These are phyloP conservation scores for Onychostruthus taczanowskii DNA, from an alignment of 2,113 vertebrate genomes.

Conservation along the genomic window DNA sequence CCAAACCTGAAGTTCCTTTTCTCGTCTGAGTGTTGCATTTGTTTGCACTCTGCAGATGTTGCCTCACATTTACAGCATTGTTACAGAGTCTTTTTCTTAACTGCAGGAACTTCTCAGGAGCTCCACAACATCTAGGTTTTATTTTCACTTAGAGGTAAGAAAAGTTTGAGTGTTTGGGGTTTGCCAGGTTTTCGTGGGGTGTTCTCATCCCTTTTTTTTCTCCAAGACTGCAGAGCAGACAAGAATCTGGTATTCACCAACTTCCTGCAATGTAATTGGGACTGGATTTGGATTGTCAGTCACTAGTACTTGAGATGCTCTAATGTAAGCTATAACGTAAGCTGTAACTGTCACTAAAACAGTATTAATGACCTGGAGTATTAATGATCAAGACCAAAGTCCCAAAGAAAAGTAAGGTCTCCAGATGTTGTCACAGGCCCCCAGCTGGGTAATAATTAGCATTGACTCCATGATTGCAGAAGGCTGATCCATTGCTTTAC, in stretches of 20 bases:
- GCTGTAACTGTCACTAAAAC: not conserved
- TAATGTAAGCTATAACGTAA: not conserved
- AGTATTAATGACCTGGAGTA: not conserved
- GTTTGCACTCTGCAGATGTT: not conserved
- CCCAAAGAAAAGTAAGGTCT: not conserved
- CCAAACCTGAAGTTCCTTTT: not conserved
- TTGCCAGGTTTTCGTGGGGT: not conserved
- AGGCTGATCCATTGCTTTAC: not conserved
- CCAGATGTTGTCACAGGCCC: not conserved
- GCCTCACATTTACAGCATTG: not conserved
- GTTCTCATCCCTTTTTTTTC: accelerated
- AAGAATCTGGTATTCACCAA: not conserved
- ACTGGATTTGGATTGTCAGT: not conserved
- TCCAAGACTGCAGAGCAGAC: no score
- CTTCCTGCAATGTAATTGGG: not conserved
- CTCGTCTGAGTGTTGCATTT: not conserved
- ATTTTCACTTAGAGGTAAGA: constrained; percentile 76
- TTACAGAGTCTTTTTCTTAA: not conserved
- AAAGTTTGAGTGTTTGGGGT: not conserved
- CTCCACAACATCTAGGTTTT: constrained; percentile 70
- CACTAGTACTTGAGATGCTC: not conserved
- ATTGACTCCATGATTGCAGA: not conserved
- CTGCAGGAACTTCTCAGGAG: constrained; percentile 78
- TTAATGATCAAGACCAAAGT: not conserved
- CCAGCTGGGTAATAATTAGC: not conserved